Evolutionary conservation across 2,888 invertebrate species (phyloP), one percentile per base, ranked within the genome.

Genomic region (Muschampia staudingeri): DNA sequence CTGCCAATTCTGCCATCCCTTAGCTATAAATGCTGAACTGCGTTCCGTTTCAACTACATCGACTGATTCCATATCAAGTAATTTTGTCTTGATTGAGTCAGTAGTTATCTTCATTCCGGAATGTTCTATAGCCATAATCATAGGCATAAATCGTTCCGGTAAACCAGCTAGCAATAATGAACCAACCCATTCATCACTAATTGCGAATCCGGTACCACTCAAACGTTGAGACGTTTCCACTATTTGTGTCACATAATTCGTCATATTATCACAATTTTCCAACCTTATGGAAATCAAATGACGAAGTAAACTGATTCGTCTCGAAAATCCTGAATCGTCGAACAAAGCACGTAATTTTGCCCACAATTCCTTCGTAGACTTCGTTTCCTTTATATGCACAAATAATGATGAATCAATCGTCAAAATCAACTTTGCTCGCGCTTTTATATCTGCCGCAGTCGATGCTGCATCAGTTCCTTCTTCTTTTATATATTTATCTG

Each of bases 141-240:
- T 76, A 1, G 84, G 85, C 30, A 61, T 69, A 72, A 73, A 85
- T 67, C 76, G 72, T 16, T 85, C 84, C 11, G 79, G 78, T 79
- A 87, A 82, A 69, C 84, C 86, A 5, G 86, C 86, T 30, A 87
- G 61, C 56, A 89, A 76, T 44, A 88, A 82, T 70, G 86, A 85
- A 11, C 86, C 86, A 44, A 88, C 79, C 88, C 88, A 90, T 44
- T 89, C 85, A 65, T 89, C 89, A 67, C 82, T 84, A 42, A 90
- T 87, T 8, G 71, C 56, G 44, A 90, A 90, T 52, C 88, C 87
- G 16, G 87, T 87, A 14, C 85, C 82, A 67, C 72, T 78, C 61
- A 89, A 84, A 69, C 82, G 79, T 78, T 89, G 87, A 9, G 82
- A 52, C 1, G 88, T 87, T 81, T 87, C 88, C 1, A 87, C 72